A percentile compares a stretch with the other conserved stretches of the same genome.
Conservation (phyloP, 2,113 vertebrate genomes). For the Callaeas wilsoni region DNA sequence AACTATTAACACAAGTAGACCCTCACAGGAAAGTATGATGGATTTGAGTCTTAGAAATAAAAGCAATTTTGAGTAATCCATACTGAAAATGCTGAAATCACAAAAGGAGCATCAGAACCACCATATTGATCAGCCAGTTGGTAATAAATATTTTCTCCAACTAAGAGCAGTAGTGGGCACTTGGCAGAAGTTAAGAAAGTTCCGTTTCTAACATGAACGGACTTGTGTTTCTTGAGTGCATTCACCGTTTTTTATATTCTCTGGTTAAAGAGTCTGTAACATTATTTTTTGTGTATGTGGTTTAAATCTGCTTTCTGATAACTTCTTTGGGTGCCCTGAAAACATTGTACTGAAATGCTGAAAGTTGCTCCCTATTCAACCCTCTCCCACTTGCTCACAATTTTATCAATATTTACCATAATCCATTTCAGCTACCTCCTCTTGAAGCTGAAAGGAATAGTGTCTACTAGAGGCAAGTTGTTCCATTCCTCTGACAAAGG, state of each 20-base stretch:
- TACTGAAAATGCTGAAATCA: not conserved
- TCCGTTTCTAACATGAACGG: not conserved
- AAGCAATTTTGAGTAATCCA: not conserved
- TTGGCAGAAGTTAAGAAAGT: not conserved
- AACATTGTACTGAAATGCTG: not conserved
- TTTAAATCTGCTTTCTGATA: not conserved
- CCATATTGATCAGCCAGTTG: not conserved
- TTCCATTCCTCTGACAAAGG: not conserved
- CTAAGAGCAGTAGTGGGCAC: not conserved
- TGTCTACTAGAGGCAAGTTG: not conserved
- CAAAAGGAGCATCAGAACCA: not conserved
- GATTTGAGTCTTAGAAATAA: not conserved
- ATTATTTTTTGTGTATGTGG: not conserved
- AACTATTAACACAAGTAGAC: not conserved
- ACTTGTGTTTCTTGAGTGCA: not conserved
- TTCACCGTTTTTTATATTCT: not conserved
- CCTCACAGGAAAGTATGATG: not conserved
- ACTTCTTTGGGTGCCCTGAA: not conserved
- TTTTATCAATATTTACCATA: not conserved
- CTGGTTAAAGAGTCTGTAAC: fast-evolving
- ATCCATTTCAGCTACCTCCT: not conserved
- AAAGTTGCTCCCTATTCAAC: not conserved
- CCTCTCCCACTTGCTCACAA: not conserved
- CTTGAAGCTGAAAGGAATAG: not conserved
- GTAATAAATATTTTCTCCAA: not conserved